phyloP scores from a whole-genome alignment of 2,888 invertebrate species.

The Meandrusa payeni region DNA sequence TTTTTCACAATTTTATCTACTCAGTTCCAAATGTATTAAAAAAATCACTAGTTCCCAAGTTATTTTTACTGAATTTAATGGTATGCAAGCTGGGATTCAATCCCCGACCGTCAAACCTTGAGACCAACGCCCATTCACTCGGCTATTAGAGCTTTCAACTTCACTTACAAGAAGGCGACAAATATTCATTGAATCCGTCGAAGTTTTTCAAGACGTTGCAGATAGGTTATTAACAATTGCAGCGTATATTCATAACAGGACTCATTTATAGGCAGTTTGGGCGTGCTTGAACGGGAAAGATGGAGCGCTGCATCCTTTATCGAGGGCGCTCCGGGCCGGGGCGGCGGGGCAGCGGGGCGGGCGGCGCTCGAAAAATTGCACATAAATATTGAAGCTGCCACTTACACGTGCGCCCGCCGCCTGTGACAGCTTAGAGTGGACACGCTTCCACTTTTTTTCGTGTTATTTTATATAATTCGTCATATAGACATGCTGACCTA shows the following conservation, averaged over 20 bases:
- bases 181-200: conserved; percentile 7
- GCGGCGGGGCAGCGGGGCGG: conserved; percentile 39
- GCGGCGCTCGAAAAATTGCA: conserved; percentile 76
- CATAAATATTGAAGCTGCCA: conserved; percentile 82
- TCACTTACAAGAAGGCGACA: conserved; percentile 3
- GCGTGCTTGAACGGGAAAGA: conserved; percentile 45
- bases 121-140: no score
- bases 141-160: no score
- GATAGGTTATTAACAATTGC: conserved; percentile 26
- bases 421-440: conserved; percentile 45
- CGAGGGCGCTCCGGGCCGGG: conserved; percentile 38
- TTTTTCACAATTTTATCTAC: no score
- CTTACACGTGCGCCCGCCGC: conserved; percentile 77
- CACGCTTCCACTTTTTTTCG: no score
- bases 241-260: conserved; percentile 48
- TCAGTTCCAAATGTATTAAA: no score
- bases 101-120: no score
- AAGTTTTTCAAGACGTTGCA: conserved; percentile 10
- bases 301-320: conserved; percentile 73
- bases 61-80: no score
- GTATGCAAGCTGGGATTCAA: no score
- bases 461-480: no score
- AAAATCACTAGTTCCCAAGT: no score
- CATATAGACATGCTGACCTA: no score
- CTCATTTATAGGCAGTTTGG: conserved; percentile 70